Evolutionary conservation across 2,797 vertebrate genomes (phyloP), one percentile per base, ranked within the genome.

Genomic region (Danio aesculapii): DNA sequence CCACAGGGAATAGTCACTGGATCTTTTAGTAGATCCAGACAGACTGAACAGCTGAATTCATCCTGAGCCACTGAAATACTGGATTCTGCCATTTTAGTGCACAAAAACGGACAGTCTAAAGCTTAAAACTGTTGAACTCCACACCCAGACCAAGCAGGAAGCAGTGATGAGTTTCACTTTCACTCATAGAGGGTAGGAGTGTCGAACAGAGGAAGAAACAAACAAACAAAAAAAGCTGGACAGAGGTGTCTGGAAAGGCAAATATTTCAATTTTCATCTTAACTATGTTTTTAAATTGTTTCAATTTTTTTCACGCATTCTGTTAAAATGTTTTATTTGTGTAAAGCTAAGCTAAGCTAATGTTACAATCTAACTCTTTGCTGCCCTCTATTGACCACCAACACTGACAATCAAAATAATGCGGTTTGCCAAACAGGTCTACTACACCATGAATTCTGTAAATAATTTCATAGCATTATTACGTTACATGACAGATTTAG

Each of bases 11-110:
- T 5, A 5, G 41, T 1, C 39, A 63, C 73, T 3, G 73, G 73
- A 71, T 77, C 6, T 11, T 63, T 80, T 49, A 47, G 58, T 8
- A 80, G 10, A 17, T 73, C 39, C 57, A 82, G 41, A 47, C 66
- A 82, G 10, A 77, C 9, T 47, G 81, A 69, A 57, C 81, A 82
- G 4, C 0, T 47, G 1, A 82, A 77, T 39, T 76, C 10, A 49
- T 71, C 66, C 49, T 16, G 47, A 71, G 9, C 14, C 19, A 53
- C 16, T 12, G 19, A 16, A 68, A 73, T 44, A 57, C 19, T 66
- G 13, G 59, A 52, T 50, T 73, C 79, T 58, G 70, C 69, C 79
- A 81, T 81, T 66, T 57, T 61, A 55, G 6, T 14, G 19, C 6
- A 55, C 6, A 13, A 11, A 41, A 13, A 52, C 21, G 39, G 1